Evolutionary conservation across 2,888 invertebrate species (phyloP).

Genomic region (Eumerus sabulonum): DNA sequence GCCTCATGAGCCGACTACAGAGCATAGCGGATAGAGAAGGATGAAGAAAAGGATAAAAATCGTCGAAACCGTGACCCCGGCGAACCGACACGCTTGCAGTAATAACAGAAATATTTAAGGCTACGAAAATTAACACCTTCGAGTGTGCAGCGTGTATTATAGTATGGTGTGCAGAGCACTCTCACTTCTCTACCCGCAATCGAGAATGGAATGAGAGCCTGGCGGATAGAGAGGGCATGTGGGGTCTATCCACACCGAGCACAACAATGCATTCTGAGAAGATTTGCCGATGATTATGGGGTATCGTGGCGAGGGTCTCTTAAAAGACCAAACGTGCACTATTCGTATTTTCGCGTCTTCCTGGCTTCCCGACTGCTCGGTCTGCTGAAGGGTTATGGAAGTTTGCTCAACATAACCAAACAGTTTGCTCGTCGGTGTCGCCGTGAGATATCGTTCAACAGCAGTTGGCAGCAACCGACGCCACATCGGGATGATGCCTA

Average conservation of each 20-base stretch:
- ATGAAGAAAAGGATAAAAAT: constrained; percentile 13
- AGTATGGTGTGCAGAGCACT: constrained; percentile 21
- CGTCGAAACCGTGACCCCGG: constrained; percentile 73
- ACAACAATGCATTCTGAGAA: constrained; percentile 60
- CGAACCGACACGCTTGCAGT: constrained; percentile 79
- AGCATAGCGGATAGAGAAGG: not conserved
- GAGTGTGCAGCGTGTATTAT: constrained; percentile 29
- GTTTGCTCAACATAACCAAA: constrained; percentile 67
- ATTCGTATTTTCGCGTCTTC: not conserved
- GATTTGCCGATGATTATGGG: constrained; percentile 59
- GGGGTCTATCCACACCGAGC: constrained; percentile 20
- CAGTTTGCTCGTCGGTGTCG: constrained; percentile 63
- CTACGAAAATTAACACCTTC: constrained; percentile 79
- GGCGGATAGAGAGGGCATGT: constrained; percentile 12
- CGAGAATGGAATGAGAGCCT: not conserved
- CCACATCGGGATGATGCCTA: constrained; percentile 25
- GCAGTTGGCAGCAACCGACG: not conserved
- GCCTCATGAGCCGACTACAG: not conserved
- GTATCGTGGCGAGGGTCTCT: constrained; percentile 39
- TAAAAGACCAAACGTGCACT: constrained; percentile 55
- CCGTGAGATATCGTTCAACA: constrained; percentile 57
- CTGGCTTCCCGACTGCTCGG: too few species aligned
- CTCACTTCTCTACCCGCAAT: constrained; percentile 30
- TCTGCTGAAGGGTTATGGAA: constrained; percentile 42
- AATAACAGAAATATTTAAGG: constrained; percentile 78